phyloP scores from a whole-genome alignment of 2,888 invertebrate genomes.

The Dendrolimus pini region DNA sequence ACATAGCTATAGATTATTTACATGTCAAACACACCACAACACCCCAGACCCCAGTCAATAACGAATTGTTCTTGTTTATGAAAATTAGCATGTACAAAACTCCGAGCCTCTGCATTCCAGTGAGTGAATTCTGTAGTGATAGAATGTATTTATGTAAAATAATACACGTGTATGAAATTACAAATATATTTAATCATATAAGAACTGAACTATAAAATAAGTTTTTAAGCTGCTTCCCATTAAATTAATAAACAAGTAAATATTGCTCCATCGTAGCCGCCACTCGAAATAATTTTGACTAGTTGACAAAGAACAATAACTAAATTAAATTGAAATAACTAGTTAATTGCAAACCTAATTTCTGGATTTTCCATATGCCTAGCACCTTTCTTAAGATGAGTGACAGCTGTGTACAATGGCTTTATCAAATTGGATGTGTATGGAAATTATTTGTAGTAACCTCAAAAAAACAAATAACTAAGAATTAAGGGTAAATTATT shows the following conservation, averaged over 20 bases:
- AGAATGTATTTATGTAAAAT: conserved; percentile 17
- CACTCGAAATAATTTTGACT: conserved; percentile 66
- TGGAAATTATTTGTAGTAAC: background rate
- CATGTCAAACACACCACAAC: no score
- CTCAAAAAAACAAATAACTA: background rate
- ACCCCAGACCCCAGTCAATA: no score
- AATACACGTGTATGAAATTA: conserved; percentile 52
- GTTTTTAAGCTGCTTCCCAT: conserved; percentile 56
- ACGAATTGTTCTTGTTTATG: no score
- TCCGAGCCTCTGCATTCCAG: no score
- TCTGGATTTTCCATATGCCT: conserved; percentile 19
- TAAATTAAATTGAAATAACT: conserved; percentile 15
- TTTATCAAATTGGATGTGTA: background rate
- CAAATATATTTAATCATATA: conserved; percentile 73
- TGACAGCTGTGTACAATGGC: conserved; percentile 11
- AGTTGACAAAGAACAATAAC: conserved; percentile 44
- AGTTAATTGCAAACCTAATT: background rate
- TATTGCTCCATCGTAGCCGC: conserved; percentile 33
- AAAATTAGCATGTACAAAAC: no score
- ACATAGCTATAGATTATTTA: no score
- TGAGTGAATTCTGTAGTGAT: no score
- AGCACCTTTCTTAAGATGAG: conserved; percentile 49
- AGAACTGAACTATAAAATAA: conserved; percentile 64
- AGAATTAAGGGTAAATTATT: no score
- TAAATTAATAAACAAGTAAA: conserved; percentile 36